Base-by-base conservation (phyloP, 2,888 invertebrate species). In the Euzophera pinguis region DNA sequence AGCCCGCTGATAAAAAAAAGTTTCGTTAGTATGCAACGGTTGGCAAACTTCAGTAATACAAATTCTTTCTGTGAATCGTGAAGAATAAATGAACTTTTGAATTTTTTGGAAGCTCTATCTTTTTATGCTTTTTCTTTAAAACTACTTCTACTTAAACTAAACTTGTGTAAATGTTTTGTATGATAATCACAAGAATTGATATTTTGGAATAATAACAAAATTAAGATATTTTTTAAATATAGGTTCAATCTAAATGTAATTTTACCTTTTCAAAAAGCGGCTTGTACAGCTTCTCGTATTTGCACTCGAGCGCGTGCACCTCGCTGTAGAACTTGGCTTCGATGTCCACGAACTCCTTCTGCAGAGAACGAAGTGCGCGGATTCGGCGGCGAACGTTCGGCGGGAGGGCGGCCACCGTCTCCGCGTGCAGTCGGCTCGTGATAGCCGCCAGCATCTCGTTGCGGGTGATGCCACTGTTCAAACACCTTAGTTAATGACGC, bases 301-400 rank as follows among this genome's bases (percentile, higher is more conserved):
- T 95, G 89, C 95, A 95, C 88, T 99, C 99, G 50, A 99, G 91
- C 16, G 94, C 93, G 76, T 99, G 98, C 38, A 99, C 96, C 73
- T 98, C 97, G 70, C 95, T 94, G 84, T 98, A 99, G 87, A 99
- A 98, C 74, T 97, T 94, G 0, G 97, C 95, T 83, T 99, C 98
- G 53, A 98, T 92, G 71, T 96, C 93, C 5, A 96, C 95, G 47
- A 95, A 93, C 67, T 96, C 94, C 67, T 96, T 91, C 81, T 98
- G 98, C 1, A 98, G 82, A 61, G 96, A 94, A 76, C 98, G 97
- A 53, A 98, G 87, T 0, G 96, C 95, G 72, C 96, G 94, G 62
- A 98, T 91, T 77, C 97, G 91, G 68, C 95, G 90, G 78, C 96
- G 96, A 35, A 98, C 95, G 47, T 93, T 89, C 47, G 93, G 92